phyloP scores from a whole-genome alignment of 1,140 invertebrate species.

The Gryllus bimaculatus region DNA sequence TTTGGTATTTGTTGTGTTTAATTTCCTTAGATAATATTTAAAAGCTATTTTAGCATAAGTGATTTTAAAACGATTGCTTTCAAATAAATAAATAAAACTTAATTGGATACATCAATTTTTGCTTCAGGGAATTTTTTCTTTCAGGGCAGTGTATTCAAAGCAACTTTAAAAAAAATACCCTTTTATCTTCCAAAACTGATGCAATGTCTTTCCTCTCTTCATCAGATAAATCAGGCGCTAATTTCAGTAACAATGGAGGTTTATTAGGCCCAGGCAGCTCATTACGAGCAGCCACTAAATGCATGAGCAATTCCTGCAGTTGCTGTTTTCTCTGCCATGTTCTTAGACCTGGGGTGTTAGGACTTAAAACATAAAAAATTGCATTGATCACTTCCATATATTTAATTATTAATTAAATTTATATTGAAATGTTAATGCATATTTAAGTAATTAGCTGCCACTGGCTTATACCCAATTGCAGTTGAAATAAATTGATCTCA shows the following conservation, averaged over 20 bases:
- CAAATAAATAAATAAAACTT: too few relatives aligned
- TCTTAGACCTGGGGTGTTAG: slow-evolving; percentile 90
- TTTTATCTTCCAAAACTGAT: slow-evolving; percentile 47
- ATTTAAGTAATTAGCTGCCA: too few relatives aligned
- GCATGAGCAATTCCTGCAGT: slow-evolving; percentile 58
- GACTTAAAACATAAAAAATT: slow-evolving; percentile 42
- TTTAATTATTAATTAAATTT: too few relatives aligned
- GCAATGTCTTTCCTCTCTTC: slow-evolving; percentile 78
- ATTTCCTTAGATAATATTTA: too few relatives aligned
- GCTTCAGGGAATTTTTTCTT: not conserved
- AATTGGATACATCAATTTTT: too few relatives aligned
- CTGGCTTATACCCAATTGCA: too few relatives aligned
- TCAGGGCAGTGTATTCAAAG: not conserved
- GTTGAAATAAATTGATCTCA: too few relatives aligned
- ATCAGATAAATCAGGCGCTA: slow-evolving; percentile 81
- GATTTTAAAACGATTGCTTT: too few relatives aligned
- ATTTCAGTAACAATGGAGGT: slow-evolving; percentile 76
- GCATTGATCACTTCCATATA: not conserved
- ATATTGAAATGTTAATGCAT: too few relatives aligned
- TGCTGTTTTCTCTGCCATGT: slow-evolving; percentile 70
- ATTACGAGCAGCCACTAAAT: slow-evolving; percentile 57
- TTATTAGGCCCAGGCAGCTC: slow-evolving; percentile 39
- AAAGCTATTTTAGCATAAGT: too few relatives aligned
- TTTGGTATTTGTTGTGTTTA: too few relatives aligned
- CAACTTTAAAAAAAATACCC: slow-evolving; percentile 26